These are phyloP conservation scores for Trissolcus brochymenae DNA, from an alignment of 2,888 invertebrate genomes.

Conservation along the genomic window DNA sequence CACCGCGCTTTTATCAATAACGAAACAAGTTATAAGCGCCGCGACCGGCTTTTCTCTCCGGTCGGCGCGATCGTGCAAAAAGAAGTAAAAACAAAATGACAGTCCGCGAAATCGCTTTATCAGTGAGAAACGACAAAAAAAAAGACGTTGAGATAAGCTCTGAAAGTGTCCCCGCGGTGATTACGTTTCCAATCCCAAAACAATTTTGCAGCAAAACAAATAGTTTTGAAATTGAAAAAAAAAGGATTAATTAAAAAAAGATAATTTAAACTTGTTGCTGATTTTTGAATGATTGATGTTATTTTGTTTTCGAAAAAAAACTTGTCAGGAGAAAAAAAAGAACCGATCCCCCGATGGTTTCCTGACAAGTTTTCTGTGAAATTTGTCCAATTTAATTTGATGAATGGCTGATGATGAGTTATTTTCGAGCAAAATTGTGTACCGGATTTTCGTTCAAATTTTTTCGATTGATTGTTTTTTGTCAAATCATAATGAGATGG, in stretches of 20 bases:
- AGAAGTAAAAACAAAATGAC: conserved; percentile 3
- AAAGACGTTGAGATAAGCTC: too few species aligned
- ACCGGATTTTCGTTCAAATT: background rate
- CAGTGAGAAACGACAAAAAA: conserved; percentile 10
- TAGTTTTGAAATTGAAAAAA: background rate
- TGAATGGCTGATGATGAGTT: too few species aligned
- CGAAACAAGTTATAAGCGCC: conserved; percentile 45
- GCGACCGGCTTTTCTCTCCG: conserved; percentile 8
- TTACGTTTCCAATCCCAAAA: background rate
- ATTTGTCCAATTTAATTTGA: too few species aligned
- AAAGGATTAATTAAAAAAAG: background rate
- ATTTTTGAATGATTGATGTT: too few species aligned
- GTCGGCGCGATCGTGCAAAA: background rate
- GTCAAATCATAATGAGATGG: background rate
- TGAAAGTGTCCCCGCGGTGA: background rate
- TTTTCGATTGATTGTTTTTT: background rate
- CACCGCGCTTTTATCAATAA: conserved; percentile 40
- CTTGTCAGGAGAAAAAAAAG: too few species aligned
- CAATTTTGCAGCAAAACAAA: conserved; percentile 1
- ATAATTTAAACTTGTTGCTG: too few species aligned
- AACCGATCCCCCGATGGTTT: too few species aligned
- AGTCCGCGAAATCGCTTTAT: background rate
- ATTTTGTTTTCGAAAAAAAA: too few species aligned
- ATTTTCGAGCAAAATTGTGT: too few species aligned
- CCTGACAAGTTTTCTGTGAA: too few species aligned